Conservation (phyloP, 2,888 invertebrate genomes). For the Drosophila flavopinicola region DNA sequence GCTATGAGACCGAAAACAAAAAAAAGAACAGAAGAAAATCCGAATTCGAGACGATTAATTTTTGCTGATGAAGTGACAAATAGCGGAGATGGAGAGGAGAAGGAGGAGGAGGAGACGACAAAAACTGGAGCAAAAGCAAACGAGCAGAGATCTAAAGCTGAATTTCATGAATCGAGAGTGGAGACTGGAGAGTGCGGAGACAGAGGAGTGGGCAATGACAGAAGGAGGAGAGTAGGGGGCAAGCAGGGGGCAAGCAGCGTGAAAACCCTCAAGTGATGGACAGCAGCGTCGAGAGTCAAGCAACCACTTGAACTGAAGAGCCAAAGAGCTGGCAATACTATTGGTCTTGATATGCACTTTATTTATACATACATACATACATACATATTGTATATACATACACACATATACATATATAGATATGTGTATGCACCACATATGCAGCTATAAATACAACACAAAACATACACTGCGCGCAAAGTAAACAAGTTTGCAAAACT, state of each 20-base stretch:
- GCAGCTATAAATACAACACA: constrained; percentile 34
- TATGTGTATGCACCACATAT: not conserved
- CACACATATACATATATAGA: too few species aligned
- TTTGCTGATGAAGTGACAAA: constrained; percentile 66
- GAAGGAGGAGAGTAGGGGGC: not conserved
- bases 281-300: constrained; percentile 60
- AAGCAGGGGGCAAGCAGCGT: constrained; percentile 21
- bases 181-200: too few species aligned
- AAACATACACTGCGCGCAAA: constrained; percentile 10
- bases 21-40: constrained; percentile 15
- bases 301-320: constrained; percentile 70
- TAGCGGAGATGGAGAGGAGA: constrained; percentile 21
- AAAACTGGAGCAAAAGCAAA: constrained; percentile 54
- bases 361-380: constrained; percentile 2
- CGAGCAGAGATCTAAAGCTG: constrained; percentile 38
- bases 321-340: constrained; percentile 39
- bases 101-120: not conserved
- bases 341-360: constrained; percentile 12
- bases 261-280: constrained; percentile 69
- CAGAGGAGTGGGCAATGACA: not conserved
- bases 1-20: constrained; percentile 36
- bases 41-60: constrained; percentile 65
- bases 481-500: too few species aligned
- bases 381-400: too few species aligned
- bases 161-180: constrained; percentile 47